Evolutionary conservation across 1,140 invertebrate genomes (phyloP).

Genomic region (Pomacea maculata): DNA sequence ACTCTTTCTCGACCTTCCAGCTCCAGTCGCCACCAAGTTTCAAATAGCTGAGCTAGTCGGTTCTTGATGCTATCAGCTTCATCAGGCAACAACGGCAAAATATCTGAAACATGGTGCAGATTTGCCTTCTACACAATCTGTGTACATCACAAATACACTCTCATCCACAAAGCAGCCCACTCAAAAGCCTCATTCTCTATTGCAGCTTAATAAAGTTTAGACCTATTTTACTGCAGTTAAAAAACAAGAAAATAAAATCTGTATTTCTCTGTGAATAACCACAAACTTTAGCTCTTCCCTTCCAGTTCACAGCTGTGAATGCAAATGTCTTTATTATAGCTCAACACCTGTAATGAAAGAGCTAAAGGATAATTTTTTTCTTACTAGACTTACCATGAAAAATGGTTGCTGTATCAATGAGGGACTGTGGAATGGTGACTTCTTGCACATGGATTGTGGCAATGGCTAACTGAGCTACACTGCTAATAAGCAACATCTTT

Average conservation of each 20-base stretch:
- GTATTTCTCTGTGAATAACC: too few relatives aligned
- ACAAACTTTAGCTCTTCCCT: too few relatives aligned
- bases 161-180: background rate
- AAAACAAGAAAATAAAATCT: too few relatives aligned
- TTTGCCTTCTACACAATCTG: background rate
- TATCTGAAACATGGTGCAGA: constrained; percentile 28
- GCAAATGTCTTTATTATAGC: too few relatives aligned
- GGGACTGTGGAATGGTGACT: constrained; percentile 24
- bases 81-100: constrained; percentile 40
- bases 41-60: constrained; percentile 43
- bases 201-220: background rate
- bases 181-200: background rate
- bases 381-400: constrained; percentile 35
- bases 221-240: background rate
- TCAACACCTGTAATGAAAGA: too few relatives aligned
- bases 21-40: constrained; percentile 46
- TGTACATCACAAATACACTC: background rate
- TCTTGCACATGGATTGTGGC: constrained; percentile 32
- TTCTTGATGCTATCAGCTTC: constrained; percentile 40
- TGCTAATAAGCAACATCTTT: too few relatives aligned
- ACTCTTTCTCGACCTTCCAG: constrained; percentile 44
- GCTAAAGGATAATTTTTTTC: too few relatives aligned
- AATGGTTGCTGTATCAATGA: constrained; percentile 40
- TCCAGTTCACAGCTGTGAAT: too few relatives aligned
- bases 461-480: constrained; percentile 20